These are phyloP conservation scores for Clanis bilineata DNA, from an alignment of 2,888 invertebrate genomes.

Conservation along the genomic window DNA sequence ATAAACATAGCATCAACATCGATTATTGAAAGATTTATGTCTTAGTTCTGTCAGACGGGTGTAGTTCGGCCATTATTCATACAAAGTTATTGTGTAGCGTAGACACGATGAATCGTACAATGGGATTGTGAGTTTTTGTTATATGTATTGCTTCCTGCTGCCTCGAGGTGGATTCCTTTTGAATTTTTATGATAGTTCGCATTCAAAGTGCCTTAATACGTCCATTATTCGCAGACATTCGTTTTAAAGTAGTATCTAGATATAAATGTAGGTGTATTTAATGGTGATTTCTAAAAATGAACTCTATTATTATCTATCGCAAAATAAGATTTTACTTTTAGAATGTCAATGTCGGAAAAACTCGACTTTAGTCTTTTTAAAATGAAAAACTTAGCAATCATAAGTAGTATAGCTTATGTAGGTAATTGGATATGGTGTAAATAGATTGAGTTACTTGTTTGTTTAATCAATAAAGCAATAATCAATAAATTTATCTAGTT, in stretches of 20 bases:
- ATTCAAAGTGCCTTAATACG: conserved; percentile 1
- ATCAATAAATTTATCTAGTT: too few relatives aligned
- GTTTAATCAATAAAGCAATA: too few relatives aligned
- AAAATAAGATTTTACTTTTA: not conserved
- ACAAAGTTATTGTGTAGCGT: conserved; percentile 55
- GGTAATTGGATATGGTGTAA: too few relatives aligned
- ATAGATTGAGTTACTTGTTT: too few relatives aligned
- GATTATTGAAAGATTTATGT: conserved; percentile 80
- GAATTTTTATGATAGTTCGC: conserved; percentile 13
- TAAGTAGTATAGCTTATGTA: too few relatives aligned
- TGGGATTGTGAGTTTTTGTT: conserved; percentile 39
- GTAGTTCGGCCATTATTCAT: conserved; percentile 72
- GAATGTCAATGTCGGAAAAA: not conserved
- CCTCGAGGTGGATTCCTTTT: conserved; percentile 24
- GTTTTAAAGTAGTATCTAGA: not conserved
- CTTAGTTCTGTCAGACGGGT: conserved; percentile 59
- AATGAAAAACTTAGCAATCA: too few relatives aligned
- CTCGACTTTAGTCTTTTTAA: too few relatives aligned
- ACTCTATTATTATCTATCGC: not conserved
- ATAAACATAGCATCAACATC: conserved; percentile 70
- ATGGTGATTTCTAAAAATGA: not conserved
- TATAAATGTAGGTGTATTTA: not conserved
- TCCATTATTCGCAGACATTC: conserved; percentile 11
- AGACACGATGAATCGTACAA: conserved; percentile 55
- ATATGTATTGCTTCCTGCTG: conserved; percentile 27